Evolutionary conservation across 2,113 vertebrate genomes (phyloP).

Genomic region (Oncorhynchus tshawytscha): DNA sequence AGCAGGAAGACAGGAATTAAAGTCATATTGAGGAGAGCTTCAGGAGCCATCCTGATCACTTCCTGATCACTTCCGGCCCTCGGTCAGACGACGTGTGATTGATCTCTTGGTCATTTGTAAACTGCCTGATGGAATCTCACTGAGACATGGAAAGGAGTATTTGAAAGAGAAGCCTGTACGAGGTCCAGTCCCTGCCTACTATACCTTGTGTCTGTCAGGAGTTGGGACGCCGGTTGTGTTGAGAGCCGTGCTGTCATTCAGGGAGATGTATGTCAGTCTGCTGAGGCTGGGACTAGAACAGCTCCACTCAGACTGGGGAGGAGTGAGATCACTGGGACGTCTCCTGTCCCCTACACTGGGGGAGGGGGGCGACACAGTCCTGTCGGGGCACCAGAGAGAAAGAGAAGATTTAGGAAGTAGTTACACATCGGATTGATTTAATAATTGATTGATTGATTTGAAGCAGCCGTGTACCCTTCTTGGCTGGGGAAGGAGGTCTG

Average conservation of each 20-base stretch:
- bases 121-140: too few relatives aligned
- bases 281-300: slow-evolving; percentile 79
- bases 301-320: slow-evolving; percentile 49
- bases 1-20: too few relatives aligned
- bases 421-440: not conserved
- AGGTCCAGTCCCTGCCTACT: not conserved
- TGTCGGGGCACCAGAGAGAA: slow-evolving; percentile 14
- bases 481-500: slow-evolving; percentile 74
- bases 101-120: too few relatives aligned
- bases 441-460: too few relatives aligned
- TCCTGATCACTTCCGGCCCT: too few relatives aligned
- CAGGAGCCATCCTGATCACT: too few relatives aligned
- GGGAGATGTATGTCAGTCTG: slow-evolving; percentile 86
- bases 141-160: too few relatives aligned
- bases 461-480: slow-evolving; percentile 53
- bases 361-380: slow-evolving; percentile 47
- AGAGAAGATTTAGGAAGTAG: not conserved
- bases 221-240: slow-evolving; percentile 60
- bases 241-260: slow-evolving; percentile 69
- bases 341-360: slow-evolving; percentile 48
- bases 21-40: too few relatives aligned
- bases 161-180: not conserved
- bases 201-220: slow-evolving; percentile 71
- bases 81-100: too few relatives aligned
- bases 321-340: slow-evolving; percentile 59